phyloP scores from a whole-genome alignment of 1,140 invertebrate genomes.

The Trissolcus basalis region DNA sequence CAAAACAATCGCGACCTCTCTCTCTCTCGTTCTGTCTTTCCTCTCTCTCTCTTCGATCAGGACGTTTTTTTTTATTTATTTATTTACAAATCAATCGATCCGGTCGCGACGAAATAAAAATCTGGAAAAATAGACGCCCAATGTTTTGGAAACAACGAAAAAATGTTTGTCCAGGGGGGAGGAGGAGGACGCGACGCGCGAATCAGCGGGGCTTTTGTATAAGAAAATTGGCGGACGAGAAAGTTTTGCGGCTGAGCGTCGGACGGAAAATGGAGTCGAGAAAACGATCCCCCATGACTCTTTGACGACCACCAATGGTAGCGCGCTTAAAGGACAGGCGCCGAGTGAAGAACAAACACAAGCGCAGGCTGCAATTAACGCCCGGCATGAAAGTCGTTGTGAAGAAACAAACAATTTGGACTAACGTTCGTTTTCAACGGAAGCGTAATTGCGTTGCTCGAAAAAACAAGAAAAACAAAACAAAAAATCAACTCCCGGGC shows the following conservation, averaged over 20 bases:
- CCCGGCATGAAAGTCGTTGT: conserved; percentile 15
- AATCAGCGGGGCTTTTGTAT: too few species aligned
- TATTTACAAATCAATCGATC: too few species aligned
- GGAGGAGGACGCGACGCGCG: too few species aligned
- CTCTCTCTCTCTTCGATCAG: too few species aligned
- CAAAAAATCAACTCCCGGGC: too few species aligned
- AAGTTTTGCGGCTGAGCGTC: conserved; percentile 27
- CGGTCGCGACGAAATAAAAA: too few species aligned
- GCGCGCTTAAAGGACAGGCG: conserved; percentile 51
- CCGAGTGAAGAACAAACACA: conserved; percentile 50
- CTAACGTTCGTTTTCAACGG: conserved; percentile 40
- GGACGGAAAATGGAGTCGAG: conserved; percentile 55
- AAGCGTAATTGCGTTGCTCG: conserved; percentile 35
- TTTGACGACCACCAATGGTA: conserved; percentile 53
- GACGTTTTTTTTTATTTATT: too few species aligned
- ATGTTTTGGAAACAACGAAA: too few species aligned
- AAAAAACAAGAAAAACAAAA: conserved; percentile 19
- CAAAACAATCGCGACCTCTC: too few species aligned
- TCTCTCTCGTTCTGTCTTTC: too few species aligned
- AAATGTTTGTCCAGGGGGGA: too few species aligned
- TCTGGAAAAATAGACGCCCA: too few species aligned
- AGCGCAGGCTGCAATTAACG: conserved; percentile 50
- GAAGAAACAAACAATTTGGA: conserved; percentile 35
- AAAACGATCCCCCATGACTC: conserved; percentile 57
- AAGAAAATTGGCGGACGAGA: background rate